phyloP scores from a whole-genome alignment of 2,113 vertebrate genomes.

The Hystrix cristata region DNA sequence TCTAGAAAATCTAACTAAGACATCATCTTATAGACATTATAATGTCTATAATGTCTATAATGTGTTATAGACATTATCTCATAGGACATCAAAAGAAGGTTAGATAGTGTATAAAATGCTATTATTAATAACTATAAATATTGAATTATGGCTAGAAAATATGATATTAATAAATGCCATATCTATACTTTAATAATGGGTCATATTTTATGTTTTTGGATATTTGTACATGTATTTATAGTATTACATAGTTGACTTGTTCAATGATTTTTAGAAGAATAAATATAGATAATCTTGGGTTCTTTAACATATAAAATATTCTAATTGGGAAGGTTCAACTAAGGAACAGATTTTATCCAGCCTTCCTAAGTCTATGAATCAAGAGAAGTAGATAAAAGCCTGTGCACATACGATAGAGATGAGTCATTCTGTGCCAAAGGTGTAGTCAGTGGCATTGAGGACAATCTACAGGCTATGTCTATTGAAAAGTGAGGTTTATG shows the following conservation, averaged over 20 bases:
- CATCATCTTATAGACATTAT: too few species aligned
- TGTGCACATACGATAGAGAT: not conserved
- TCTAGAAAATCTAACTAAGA: too few species aligned
- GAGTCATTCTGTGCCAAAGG: not conserved
- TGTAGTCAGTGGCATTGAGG: not conserved
- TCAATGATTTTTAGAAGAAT: not conserved
- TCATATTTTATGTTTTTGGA: not conserved
- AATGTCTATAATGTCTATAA: too few species aligned
- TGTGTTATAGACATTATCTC: not conserved
- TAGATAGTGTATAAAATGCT: conserved; percentile 2
- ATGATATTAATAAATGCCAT: not conserved
- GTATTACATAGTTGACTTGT: not conserved
- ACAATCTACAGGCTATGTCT: not conserved
- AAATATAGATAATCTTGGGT: not conserved
- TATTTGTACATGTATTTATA: conserved; percentile 1
- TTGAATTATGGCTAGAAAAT: not conserved
- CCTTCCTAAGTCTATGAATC: not conserved
- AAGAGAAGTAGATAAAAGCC: not conserved
- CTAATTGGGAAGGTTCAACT: not conserved
- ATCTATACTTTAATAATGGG: conserved; percentile 3
- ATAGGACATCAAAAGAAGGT: not conserved
- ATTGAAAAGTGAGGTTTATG: not conserved
- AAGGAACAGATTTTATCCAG: not conserved
- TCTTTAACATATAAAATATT: not conserved
- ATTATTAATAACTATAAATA: not conserved